Conservation (phyloP, 1,140 invertebrate genomes). For the Lycorma delicatula region DNA sequence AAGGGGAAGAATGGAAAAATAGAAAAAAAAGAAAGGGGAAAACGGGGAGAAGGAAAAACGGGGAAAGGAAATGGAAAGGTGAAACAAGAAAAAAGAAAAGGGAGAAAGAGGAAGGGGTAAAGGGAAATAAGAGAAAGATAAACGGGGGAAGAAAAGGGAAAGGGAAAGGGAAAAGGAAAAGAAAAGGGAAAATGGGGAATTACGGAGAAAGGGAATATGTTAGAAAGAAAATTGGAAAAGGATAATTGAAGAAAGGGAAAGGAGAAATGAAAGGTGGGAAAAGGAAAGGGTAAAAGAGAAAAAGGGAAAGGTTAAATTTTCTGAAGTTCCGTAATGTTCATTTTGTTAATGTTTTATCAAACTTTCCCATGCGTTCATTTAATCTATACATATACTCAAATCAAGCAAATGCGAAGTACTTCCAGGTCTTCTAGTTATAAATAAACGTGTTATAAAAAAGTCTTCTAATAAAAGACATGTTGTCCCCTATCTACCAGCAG, state of each 20-base stretch:
- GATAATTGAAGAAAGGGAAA: neutral
- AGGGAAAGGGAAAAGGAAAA: neutral
- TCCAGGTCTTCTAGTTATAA: no score
- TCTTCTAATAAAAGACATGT: no score
- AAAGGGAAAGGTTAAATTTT: no score
- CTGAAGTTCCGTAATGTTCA: no score
- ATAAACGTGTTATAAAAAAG: no score
- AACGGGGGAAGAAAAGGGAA: neutral
- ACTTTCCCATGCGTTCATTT: no score
- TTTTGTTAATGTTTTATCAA: no score
- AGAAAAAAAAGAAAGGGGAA: neutral
- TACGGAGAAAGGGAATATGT: neutral
- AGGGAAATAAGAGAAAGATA: neutral
- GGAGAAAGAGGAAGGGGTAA: neutral
- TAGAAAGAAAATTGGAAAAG: neutral
- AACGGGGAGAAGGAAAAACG: neutral
- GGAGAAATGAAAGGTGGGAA: neutral
- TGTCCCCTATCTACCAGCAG: no score
- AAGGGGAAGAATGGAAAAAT: neutral
- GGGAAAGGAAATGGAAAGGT: neutral
- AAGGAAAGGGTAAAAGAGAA: neutral
- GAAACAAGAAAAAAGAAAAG: neutral
- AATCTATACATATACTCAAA: no score
- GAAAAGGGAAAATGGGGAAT: neutral
- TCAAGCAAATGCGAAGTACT: no score